Base-by-base conservation (phyloP, 2,888 invertebrate genomes). In the Drosophila paracracens region DNA sequence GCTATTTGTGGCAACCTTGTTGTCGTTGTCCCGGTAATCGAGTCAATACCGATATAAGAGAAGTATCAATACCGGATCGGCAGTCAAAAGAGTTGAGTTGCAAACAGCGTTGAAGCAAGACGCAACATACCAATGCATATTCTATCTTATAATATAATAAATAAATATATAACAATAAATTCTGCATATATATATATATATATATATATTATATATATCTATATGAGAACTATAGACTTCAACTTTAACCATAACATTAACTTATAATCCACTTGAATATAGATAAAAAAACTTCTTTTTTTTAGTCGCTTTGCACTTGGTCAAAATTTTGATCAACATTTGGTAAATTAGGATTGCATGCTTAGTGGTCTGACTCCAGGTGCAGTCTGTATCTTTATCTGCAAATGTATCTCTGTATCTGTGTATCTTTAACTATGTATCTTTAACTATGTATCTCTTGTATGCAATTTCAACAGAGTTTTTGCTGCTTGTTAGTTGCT, bases 291-390 rank as follows among this genome's bases (percentile, higher is more conserved):
- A 2, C 7, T 7, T 13, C 0, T 1, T 43, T 11, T 21, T 46
- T 21, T 43, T 6, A 38, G 36, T 38, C 33, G 52, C 2, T 52
- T 4, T 4, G 38, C n/a, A 7, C 5, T 29, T 31, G 7, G 13
- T 33, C 13, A 3, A 8, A 25, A 25, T 16, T 21, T 2, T 1
- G 16, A 25, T 18, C n/a, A 81, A 65, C 65, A 59, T 70, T 63
- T 71, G 74, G 74, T 70, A 71, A 69, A 80, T 77, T 79, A 69
- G 62, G 59, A 62, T 50, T 38, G 38, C 27, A n/a, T 38, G 56
- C 38, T n/a, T 8, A 29, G n/a, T 56, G n/a, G n/a, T 13, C n/a
- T n/a, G n/a, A n/a, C 27, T 56, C 7, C 13, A 3, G 13, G n/a
- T 31, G 21, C 35, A 21, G 54, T 67, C 40, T 70, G 59, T 67